These are phyloP conservation scores for Parazoanthus darwini DNA, from an alignment of 92 coral and sea anemone species.

Conservation along the genomic window DNA sequence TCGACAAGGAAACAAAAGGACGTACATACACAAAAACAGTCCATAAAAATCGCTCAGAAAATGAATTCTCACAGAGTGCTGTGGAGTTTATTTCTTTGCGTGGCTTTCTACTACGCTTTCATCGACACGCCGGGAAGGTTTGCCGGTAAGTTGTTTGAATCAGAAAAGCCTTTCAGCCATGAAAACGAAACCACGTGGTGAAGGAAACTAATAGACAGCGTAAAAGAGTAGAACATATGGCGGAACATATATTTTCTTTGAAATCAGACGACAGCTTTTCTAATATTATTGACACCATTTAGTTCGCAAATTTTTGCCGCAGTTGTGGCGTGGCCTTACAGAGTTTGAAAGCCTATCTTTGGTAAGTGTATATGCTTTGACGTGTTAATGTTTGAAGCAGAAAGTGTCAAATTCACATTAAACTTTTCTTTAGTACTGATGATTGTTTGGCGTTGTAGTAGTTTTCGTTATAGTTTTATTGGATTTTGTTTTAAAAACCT, in stretches of 20 bases:
- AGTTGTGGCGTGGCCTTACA: neutral
- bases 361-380: neutral
- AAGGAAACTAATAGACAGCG: neutral
- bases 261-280: neutral
- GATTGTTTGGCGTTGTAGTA: neutral
- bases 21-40: neutral
- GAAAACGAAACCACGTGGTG: conserved; percentile 24
- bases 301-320: neutral
- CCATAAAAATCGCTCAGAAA: neutral
- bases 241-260: neutral
- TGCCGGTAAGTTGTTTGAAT: conserved; percentile 29
- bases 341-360: neutral
- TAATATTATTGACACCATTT: neutral
- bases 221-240: neutral
- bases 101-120: neutral
- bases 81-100: neutral
- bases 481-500: neutral
- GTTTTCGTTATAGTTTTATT: neutral
- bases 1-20: neutral
- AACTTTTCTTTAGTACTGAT: neutral
- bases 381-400: neutral
- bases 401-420: neutral
- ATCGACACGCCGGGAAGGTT: neutral
- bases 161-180: neutral
- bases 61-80: conserved; percentile 6